A percentile compares a stretch with the other conserved stretches of the same genome.
These are phyloP conservation scores for Nebria salina DNA, from an alignment of 2,888 invertebrate species.

Conservation along the genomic window DNA sequence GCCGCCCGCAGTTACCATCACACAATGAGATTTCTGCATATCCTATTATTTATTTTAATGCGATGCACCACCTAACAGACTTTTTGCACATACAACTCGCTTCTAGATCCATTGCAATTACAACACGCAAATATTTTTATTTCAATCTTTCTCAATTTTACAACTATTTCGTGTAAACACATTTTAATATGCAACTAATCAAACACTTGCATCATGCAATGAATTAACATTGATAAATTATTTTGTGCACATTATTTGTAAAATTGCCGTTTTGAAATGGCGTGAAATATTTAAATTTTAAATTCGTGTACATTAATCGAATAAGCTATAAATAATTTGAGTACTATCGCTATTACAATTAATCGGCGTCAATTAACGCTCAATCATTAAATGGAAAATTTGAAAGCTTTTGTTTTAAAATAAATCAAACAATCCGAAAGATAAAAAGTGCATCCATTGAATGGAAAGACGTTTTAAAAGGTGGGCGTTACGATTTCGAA, in stretches of 20 bases:
- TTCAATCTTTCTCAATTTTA: too few relatives aligned
- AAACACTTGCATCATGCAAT: too few relatives aligned
- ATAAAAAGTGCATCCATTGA: not conserved
- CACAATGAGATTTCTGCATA: not conserved
- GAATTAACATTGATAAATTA: too few relatives aligned
- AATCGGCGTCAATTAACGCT: not conserved
- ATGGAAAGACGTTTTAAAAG: not conserved
- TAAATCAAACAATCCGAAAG: not conserved
- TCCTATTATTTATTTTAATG: conserved; percentile 1
- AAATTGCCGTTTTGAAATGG: too few relatives aligned
- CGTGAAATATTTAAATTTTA: too few relatives aligned
- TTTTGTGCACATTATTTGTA: too few relatives aligned
- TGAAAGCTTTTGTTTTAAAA: not conserved
- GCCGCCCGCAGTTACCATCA: not conserved
- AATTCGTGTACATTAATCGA: too few relatives aligned
- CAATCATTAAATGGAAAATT: not conserved
- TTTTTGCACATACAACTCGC: not conserved
- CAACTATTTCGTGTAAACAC: too few relatives aligned
- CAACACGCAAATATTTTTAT: too few relatives aligned
- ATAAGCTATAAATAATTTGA: not conserved
- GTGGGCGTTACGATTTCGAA: not conserved
- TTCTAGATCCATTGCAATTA: not conserved
- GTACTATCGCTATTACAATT: not conserved
- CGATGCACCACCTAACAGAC: not conserved
- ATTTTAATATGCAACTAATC: too few relatives aligned